Percentiles rank a stretch among this genome's conserved stretches.
These are phyloP conservation scores for Pectinophora gossypiella DNA, from an alignment of 1,140 invertebrate genomes.

Conservation along the genomic window DNA sequence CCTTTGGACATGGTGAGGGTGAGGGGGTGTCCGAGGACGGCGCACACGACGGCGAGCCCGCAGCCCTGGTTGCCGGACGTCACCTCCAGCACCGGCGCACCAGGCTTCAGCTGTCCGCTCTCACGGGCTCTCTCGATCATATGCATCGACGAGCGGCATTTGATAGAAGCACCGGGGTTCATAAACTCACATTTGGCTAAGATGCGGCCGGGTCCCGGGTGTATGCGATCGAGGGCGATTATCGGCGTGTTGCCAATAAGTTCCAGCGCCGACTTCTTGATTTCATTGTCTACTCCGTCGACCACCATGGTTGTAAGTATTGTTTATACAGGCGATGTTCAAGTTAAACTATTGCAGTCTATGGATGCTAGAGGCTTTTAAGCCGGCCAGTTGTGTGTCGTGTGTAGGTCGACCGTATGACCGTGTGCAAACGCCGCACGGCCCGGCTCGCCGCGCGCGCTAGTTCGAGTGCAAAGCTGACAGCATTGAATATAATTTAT, in stretches of 20 bases:
- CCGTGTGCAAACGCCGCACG: neutral
- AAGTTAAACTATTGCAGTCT: no score
- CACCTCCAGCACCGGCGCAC: conserved; percentile 50
- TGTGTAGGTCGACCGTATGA: neutral
- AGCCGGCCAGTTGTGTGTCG: neutral
- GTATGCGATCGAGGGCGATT: conserved; percentile 51
- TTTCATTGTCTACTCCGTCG: conserved; percentile 33
- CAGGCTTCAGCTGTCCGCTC: conserved; percentile 44
- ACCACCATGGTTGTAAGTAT: neutral
- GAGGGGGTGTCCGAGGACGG: conserved; percentile 53
- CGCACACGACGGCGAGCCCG: conserved; percentile 58
- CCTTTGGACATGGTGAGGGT: conserved; percentile 60
- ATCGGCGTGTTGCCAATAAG: conserved; percentile 62
- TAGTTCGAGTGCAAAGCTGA: neutral
- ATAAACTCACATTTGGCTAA: conserved; percentile 65
- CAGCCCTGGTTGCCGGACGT: conserved; percentile 65
- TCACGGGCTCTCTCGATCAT: conserved; percentile 50
- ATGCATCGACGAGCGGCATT: conserved; percentile 52
- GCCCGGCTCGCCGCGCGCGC: neutral
- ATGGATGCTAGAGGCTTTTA: neutral
- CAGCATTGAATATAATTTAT: no score
- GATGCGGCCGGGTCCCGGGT: conserved; percentile 53
- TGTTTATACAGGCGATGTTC: neutral
- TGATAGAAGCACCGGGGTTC: conserved; percentile 64
- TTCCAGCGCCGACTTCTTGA: conserved; percentile 55